Base-by-base conservation (phyloP, 2,888 invertebrate species). In the Nycteola revayana region DNA sequence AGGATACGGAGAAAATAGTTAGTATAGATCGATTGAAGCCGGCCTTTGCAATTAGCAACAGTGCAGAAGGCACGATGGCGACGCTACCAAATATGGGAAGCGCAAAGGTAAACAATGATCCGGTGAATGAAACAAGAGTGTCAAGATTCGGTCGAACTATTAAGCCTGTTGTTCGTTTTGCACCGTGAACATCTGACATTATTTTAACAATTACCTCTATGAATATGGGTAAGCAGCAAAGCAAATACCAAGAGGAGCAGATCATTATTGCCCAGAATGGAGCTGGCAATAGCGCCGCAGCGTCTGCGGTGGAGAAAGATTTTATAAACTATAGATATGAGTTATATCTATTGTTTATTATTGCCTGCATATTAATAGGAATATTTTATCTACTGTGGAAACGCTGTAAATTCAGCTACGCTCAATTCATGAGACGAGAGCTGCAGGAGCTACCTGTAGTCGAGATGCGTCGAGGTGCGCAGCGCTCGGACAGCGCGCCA, bases 261-360 rank as follows among this genome's bases (percentile, higher is more conserved):
- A 18, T 18, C 6, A 18, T 18, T 6, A 18, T 18, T 6, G 18
- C 18, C 3, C 18, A 18, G 18, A 18, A 18, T 18, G 18, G 18
- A 5, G 44, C 36, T 25, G 18, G 37, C 36, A 49, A 52, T 52
- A 50, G 50, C 56, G 54, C 35, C 46, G 18, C 18, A 18, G 6
- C 18, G 18, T n/a, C n/a, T n/a, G n/a, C n/a, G n/a, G n/a, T n/a
- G n/a, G n/a, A n/a, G n/a, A n/a, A n/a, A n/a, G n/a, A n/a, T n/a
- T n/a, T n/a, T n/a, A n/a, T n/a, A n/a, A n/a, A n/a, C n/a, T n/a
- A n/a, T n/a, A n/a, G 6, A 5, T n/a, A n/a, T n/a, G n/a, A n/a
- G n/a, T n/a, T n/a, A n/a, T n/a, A n/a, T n/a, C n/a, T n/a, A n/a
- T n/a, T 18, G 18, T 18, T 18, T 18, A 18, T 18, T 6, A 18